These are phyloP conservation scores for Sphenodon punctatus DNA, from an alignment of 2,797 vertebrate genomes.

Conservation along the genomic window DNA sequence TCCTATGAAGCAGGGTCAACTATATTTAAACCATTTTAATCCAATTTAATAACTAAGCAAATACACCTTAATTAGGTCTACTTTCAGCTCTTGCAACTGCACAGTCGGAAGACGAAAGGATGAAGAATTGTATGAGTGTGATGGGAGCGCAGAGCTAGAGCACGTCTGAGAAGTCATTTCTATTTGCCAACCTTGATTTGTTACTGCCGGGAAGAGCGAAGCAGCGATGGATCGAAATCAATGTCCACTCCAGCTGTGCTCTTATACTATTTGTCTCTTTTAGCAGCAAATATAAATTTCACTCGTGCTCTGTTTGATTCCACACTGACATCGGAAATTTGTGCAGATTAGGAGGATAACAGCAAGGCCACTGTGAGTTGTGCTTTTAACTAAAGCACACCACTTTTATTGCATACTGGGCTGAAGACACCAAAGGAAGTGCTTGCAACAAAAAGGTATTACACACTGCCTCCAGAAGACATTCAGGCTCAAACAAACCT, in stretches of 20 bases:
- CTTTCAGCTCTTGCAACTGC: not conserved
- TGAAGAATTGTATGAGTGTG: not conserved
- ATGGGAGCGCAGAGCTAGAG: not conserved
- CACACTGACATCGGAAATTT: conserved; percentile 56
- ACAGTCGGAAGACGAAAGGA: not conserved
- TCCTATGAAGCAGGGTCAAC: too few species aligned
- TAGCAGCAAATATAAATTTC: conserved; percentile 10
- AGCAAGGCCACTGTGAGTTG: conserved; percentile 38
- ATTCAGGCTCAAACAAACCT: too few species aligned
- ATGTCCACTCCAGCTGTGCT: conserved; percentile 43
- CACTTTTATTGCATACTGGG: conserved; percentile 32
- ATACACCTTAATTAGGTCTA: not conserved
- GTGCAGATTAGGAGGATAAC: conserved; percentile 49
- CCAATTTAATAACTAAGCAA: not conserved
- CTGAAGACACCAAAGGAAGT: conserved; percentile 11
- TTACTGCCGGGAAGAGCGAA: conserved; percentile 12
- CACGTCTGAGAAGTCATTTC: not conserved
- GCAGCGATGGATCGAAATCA: not conserved
- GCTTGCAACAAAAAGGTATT: too few species aligned
- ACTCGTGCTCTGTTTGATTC: conserved; percentile 37
- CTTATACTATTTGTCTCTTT: conserved; percentile 14
- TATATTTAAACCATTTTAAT: too few species aligned
- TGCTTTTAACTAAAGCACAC: conserved; percentile 58
- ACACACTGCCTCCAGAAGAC: too few species aligned
- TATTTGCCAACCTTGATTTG: not conserved